A percentile compares a stretch with the other conserved stretches of the same genome.
Conservation (phyloP, 1,140 invertebrate genomes). For the Gonatopus flavifemur region DNA sequence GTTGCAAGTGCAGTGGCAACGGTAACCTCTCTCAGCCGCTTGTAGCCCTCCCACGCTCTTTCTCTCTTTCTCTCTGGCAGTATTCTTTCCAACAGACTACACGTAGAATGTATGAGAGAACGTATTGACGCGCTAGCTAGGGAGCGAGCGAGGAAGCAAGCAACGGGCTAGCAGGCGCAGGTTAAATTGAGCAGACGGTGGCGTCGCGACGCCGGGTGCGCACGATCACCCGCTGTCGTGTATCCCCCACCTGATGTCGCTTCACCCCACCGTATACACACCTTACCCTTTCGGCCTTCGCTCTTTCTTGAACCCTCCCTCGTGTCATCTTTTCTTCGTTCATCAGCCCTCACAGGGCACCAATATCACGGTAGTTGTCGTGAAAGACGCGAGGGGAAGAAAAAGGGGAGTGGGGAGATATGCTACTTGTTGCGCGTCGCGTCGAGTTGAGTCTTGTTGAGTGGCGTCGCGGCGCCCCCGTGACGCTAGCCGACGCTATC, state of each 20-base stretch:
- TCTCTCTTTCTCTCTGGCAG: too few species aligned
- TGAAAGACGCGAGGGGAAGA: not conserved
- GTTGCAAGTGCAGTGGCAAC: too few species aligned
- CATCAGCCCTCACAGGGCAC: not conserved
- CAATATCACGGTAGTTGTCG: not conserved
- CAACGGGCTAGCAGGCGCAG: slow-evolving; percentile 35
- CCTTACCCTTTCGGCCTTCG: too few species aligned
- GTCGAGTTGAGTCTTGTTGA: too few species aligned
- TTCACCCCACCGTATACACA: too few species aligned
- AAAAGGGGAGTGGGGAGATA: slow-evolving; percentile 16
- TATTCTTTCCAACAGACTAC: too few species aligned
- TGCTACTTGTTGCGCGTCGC: slow-evolving; percentile 40
- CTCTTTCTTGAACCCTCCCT: not conserved
- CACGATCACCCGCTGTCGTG: slow-evolving; percentile 26
- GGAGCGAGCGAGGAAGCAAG: too few species aligned
- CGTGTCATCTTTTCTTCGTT: not conserved
- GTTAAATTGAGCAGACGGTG: slow-evolving; percentile 50
- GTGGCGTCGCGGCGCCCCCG: slow-evolving; percentile 32
- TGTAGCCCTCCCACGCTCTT: too few species aligned
- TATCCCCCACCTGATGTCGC: slow-evolving; percentile 17
- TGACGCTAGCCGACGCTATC: slow-evolving; percentile 25
- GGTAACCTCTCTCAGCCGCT: too few species aligned
- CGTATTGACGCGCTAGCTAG: slow-evolving; percentile 46
- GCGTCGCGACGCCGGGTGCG: slow-evolving; percentile 44
- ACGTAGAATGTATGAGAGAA: too few species aligned